A percentile compares a stretch with the other conserved stretches of the same genome.
Evolutionary conservation across 2,888 invertebrate genomes (phyloP).

Genomic region (Ochlodes sylvanus): DNA sequence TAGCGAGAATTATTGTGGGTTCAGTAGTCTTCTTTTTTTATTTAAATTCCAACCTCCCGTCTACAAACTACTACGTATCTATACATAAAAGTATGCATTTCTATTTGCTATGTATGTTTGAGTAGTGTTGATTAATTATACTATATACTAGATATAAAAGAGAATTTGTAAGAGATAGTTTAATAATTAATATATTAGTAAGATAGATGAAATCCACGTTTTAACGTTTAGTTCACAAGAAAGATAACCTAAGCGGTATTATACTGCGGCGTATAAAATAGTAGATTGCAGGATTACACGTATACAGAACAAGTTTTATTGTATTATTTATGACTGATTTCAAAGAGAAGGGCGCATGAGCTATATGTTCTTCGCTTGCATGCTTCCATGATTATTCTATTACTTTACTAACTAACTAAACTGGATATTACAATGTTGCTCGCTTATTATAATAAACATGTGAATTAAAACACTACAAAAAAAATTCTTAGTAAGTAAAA

Average conservation of each 20-base stretch:
- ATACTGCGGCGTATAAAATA: slow-evolving; percentile 1
- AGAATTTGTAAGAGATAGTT: too few relatives aligned
- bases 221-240: neutral
- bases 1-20: slow-evolving; percentile 68
- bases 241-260: neutral
- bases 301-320: slow-evolving; percentile 28
- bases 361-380: slow-evolving; percentile 42
- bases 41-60: slow-evolving; percentile 68
- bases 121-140: too few relatives aligned
- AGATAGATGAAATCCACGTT: too few relatives aligned
- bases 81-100: slow-evolving; percentile 52
- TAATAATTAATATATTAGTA: too few relatives aligned
- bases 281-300: slow-evolving; percentile 11
- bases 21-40: slow-evolving; percentile 40
- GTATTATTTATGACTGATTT: slow-evolving; percentile 48
- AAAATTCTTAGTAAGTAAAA: neutral
- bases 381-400: slow-evolving; percentile 46
- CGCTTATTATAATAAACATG: neutral
- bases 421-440: neutral
- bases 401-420: slow-evolving; percentile 1
- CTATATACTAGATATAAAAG: too few relatives aligned
- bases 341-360: slow-evolving; percentile 54
- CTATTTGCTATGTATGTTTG: slow-evolving; percentile 38
- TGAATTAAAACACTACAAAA: neutral
- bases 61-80: slow-evolving; percentile 47